Conservation (phyloP, 1,140 invertebrate species). For the Leptonema lineaticorne region DNA sequence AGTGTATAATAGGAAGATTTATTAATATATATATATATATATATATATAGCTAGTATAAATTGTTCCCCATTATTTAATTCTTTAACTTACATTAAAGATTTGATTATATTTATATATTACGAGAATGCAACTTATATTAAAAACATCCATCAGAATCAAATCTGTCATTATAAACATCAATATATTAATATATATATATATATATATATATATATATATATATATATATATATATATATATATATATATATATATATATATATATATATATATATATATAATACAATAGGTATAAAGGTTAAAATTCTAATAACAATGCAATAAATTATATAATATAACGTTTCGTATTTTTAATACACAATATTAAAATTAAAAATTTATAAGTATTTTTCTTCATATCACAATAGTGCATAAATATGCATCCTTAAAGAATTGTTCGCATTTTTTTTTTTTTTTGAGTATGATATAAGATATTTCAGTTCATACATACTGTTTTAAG, state of each 20-base stretch:
- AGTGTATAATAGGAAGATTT: background rate
- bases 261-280: constrained; percentile 1
- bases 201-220: constrained; percentile 1
- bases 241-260: background rate
- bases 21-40: background rate
- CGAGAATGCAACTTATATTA: background rate
- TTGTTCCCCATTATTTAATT: constrained; percentile 41
- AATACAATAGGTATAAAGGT: background rate
- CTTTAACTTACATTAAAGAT: constrained; percentile 12
- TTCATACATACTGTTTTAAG: background rate
- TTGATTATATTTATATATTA: background rate
- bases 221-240: background rate
- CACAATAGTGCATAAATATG: background rate
- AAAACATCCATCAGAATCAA: background rate
- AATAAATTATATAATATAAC: background rate
- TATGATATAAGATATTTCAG: background rate
- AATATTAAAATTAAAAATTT: background rate
- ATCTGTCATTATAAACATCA: background rate
- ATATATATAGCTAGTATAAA: constrained; percentile 34
- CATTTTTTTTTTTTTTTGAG: background rate
- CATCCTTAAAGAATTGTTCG: background rate
- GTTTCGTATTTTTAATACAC: background rate
- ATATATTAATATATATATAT: background rate
- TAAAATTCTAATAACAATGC: background rate
- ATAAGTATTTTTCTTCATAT: background rate